phyloP scores from a whole-genome alignment of 2,113 vertebrate genomes.

The Oryzias javanicus region DNA sequence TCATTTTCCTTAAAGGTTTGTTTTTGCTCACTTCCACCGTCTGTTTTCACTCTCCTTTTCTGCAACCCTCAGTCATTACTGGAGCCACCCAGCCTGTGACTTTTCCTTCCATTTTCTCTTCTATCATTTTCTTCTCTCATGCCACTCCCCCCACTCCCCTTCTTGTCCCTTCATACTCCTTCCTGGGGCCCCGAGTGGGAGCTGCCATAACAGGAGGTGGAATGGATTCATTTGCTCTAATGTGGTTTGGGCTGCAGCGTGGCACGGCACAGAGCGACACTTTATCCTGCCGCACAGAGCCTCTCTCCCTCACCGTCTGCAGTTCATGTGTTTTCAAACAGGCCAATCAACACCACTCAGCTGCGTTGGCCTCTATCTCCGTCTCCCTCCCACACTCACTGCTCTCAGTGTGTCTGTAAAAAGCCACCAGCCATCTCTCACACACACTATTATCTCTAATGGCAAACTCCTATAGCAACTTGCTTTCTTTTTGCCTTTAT shows the following conservation, averaged over 20 bases:
- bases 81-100: conserved; percentile 69
- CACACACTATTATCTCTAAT: conserved; percentile 56
- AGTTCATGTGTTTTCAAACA: conserved; percentile 78
- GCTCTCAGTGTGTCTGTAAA: conserved; percentile 60
- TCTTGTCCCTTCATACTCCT: conserved; percentile 41
- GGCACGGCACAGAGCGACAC: conserved; percentile 74
- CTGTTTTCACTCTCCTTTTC: conserved; percentile 49
- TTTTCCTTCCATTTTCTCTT: conserved; percentile 68
- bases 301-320: conserved; percentile 51
- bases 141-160: conserved; percentile 49
- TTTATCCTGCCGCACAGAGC: conserved; percentile 53
- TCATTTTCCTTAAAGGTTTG: conserved; percentile 37
- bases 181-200: conserved; percentile 68
- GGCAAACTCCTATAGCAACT: conserved; percentile 45
- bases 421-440: conserved; percentile 50
- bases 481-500: conserved; percentile 35
- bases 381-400: conserved; percentile 49
- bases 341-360: conserved; percentile 77
- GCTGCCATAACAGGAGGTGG: conserved; percentile 78
- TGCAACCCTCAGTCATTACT: conserved; percentile 70
- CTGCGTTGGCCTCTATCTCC: conserved; percentile 52
- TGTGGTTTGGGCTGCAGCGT: conserved; percentile 80
- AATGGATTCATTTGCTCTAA: conserved; percentile 84
- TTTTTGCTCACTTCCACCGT: conserved; percentile 18
- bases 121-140: conserved; percentile 69